phyloP scores from a whole-genome alignment of 2,113 vertebrate species.

The Tragelaphus imberbis region DNA sequence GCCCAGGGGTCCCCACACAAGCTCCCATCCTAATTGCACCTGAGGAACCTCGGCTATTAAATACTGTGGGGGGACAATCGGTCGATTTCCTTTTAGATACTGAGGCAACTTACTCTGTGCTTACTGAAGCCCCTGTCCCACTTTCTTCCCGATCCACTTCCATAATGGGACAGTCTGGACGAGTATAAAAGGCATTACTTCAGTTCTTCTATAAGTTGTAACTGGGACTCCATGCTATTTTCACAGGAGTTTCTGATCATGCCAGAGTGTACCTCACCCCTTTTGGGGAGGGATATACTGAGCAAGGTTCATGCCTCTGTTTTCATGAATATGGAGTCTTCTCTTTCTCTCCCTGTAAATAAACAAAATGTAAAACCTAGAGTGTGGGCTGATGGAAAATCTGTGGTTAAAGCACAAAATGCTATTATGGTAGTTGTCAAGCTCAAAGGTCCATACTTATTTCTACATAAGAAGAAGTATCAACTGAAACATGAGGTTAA shows the following conservation, averaged over 20 bases:
- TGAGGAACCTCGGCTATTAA: neutral
- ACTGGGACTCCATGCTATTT: neutral
- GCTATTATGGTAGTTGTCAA: neutral
- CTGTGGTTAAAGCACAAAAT: neutral
- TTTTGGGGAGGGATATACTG: neutral
- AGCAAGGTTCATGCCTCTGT: neutral
- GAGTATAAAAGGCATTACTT: neutral
- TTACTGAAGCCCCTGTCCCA: neutral
- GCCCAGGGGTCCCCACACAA: neutral
- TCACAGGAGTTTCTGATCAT: neutral
- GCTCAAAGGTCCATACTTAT: neutral
- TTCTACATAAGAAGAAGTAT: neutral
- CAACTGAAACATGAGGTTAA: neutral
- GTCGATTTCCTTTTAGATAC: neutral
- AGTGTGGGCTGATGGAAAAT: neutral
- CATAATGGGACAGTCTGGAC: neutral
- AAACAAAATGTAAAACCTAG: neutral
- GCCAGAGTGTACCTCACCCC: neutral
- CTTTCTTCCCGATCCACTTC: neutral
- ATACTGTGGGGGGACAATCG: neutral
- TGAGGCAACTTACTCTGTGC: neutral
- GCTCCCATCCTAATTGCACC: neutral
- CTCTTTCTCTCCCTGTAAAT: neutral
- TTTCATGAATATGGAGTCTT: neutral
- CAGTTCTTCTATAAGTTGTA: neutral